phyloP scores from a whole-genome alignment of 2,888 invertebrate genomes.

The Euproctis similis region DNA sequence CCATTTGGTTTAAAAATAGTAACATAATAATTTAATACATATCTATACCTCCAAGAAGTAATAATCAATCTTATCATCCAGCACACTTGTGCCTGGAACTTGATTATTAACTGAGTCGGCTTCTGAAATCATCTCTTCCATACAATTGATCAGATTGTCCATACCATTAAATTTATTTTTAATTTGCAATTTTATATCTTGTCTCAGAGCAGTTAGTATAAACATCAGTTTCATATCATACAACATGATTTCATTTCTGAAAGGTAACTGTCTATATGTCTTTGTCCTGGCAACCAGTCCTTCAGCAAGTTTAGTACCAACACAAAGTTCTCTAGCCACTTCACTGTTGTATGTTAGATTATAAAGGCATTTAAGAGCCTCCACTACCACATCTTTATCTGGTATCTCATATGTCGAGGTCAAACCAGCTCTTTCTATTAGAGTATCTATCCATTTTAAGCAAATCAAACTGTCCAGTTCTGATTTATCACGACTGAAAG shows the following conservation, averaged over 20 bases:
- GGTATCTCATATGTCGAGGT: slow-evolving; percentile 48
- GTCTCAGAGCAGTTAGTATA: slow-evolving; percentile 88
- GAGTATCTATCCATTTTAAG: slow-evolving; percentile 79
- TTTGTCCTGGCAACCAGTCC: slow-evolving; percentile 83
- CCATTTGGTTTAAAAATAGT: not conserved
- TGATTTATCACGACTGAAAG: slow-evolving; percentile 83
- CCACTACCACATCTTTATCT: slow-evolving; percentile 78
- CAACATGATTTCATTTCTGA: slow-evolving; percentile 83
- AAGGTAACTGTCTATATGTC: slow-evolving; percentile 78
- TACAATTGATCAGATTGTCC: slow-evolving; percentile 79
- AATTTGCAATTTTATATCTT: slow-evolving; percentile 79
- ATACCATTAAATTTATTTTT: slow-evolving; percentile 82
- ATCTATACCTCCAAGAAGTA: slow-evolving; percentile 39
- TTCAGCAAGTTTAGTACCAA: slow-evolving; percentile 79
- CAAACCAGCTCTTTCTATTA: slow-evolving; percentile 81
- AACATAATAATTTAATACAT: not conserved
- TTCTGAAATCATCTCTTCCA: slow-evolving; percentile 78
- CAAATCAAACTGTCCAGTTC: slow-evolving; percentile 81
- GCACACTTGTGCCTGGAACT: slow-evolving; percentile 31
- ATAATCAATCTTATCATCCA: slow-evolving; percentile 26
- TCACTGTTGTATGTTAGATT: slow-evolving; percentile 88
- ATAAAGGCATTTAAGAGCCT: slow-evolving; percentile 91
- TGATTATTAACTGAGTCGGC: slow-evolving; percentile 30
- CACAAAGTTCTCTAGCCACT: slow-evolving; percentile 56
- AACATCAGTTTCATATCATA: slow-evolving; percentile 93